Evolutionary conservation across 2,797 vertebrate species (phyloP), one percentile per base, ranked within the genome.

Genomic region (Tamandua tetradactyla): DNA sequence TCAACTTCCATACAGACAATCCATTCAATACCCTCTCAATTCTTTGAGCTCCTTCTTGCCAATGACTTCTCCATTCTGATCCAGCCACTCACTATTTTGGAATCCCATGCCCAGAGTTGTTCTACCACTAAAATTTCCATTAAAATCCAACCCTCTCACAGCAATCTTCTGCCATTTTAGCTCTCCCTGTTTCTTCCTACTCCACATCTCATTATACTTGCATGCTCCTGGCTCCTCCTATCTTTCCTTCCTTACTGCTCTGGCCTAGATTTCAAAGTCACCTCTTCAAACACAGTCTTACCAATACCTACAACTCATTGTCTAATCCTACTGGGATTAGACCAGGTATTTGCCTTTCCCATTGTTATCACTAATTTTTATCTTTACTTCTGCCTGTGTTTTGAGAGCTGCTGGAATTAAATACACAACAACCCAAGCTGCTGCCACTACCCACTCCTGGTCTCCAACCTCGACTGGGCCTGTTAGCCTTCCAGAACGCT

Each of bases 361-460:
- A 14, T 22, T 15, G 84, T 66, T 9, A 35, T 15, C 68, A 14
- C 7, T 27, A 10, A 61, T 44, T 47, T 49, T 52, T 14, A 52
- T 84, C 20, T 1, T 64, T 76, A 47, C 66, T 47, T 66, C 64
- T 9, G 5, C 74, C 32, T 32, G 66, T 55, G 68, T 25, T 75
- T 52, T 8, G 64, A 20, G n/a, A 57, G 47, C 1, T 1, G 37
- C 64, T 35, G 1, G 66, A 47, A 15, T n/a, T 7, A 3, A 59
- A 30, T 0, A 10, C 2, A 10, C 9, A 57, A 27, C 11, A 11
- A 22, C 44, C 32, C 0, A 1, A 25, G 23, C 17, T 5, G 27
- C 27, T 12, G 15, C 52, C 37, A 6, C 55, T 37, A 3, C 17
- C 11, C 62, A 3, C 4, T 1, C 7, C 0, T 0, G 1, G 12